These are phyloP conservation scores for Scaptomyza graminum DNA, from an alignment of 1,140 invertebrate species.

Conservation along the genomic window DNA sequence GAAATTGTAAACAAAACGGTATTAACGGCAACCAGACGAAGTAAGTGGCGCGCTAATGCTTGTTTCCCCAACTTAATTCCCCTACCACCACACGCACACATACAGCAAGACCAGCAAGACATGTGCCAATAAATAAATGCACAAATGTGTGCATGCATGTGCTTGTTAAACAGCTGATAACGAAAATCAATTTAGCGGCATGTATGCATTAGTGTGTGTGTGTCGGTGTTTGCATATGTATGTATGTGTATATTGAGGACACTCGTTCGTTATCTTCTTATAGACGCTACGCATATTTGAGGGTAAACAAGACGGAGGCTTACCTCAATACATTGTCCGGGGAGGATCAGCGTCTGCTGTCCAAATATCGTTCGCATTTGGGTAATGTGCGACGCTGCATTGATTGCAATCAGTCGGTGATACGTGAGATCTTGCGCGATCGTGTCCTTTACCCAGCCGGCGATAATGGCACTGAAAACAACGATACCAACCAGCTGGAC, in stretches of 20 bases:
- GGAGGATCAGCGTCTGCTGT: constrained; percentile 90
- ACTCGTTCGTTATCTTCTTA: constrained; percentile 37
- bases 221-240: neutral
- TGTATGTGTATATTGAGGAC: constrained; percentile 23
- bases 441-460: constrained; percentile 58
- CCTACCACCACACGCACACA: neutral
- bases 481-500: constrained; percentile 29
- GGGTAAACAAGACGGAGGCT: constrained; percentile 89
- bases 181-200: constrained; percentile 48
- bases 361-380: constrained; percentile 91
- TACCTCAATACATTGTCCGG: constrained; percentile 90
- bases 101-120: neutral
- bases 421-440: constrained; percentile 89
- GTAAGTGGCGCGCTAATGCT: constrained; percentile 18
- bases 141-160: constrained; percentile 7
- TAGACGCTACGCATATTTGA: constrained; percentile 86
- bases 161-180: constrained; percentile 38
- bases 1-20: constrained; percentile 44
- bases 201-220: constrained; percentile 10
- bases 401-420: constrained; percentile 93
- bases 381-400: constrained; percentile 90
- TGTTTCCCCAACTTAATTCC: neutral
- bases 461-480: constrained; percentile 16
- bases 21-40: constrained; percentile 19
- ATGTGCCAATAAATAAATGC: constrained; percentile 1